Evolutionary conservation across 2,113 vertebrate species (phyloP).

Genomic region (Notarius quadriscutis): DNA sequence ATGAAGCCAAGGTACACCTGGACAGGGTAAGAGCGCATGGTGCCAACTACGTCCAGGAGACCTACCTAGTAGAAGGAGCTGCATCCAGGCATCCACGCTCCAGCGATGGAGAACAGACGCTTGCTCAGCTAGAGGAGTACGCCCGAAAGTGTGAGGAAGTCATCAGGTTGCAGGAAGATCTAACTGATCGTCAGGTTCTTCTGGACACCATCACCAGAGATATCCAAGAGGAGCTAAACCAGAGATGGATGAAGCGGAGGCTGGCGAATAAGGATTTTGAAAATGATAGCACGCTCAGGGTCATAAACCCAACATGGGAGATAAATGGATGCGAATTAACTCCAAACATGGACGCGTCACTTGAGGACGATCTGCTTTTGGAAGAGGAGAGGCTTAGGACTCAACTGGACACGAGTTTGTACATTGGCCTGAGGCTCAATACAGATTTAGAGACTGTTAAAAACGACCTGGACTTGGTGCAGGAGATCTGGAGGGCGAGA

Average conservation of each 20-base stretch:
- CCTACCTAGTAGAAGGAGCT: constrained; percentile 80
- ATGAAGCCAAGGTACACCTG: constrained; percentile 86
- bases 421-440: constrained; percentile 87
- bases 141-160: constrained; percentile 74
- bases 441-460: constrained; percentile 85
- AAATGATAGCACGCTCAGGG: constrained; percentile 26
- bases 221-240: constrained; percentile 90
- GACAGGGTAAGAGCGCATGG: constrained; percentile 88
- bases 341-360: constrained; percentile 6
- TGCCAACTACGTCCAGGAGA: constrained; percentile 95
- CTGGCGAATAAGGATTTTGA: constrained; percentile 66
- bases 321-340: not conserved
- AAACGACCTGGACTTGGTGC: constrained; percentile 79
- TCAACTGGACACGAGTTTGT: constrained; percentile 87
- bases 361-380: constrained; percentile 71
- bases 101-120: constrained; percentile 39
- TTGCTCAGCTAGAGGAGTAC: constrained; percentile 73
- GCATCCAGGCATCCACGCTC: not conserved
- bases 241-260: constrained; percentile 86
- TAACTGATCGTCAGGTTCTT: constrained; percentile 80
- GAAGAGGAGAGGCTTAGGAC: constrained; percentile 85
- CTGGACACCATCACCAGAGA: constrained; percentile 77
- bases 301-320: not conserved
- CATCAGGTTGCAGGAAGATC: constrained; percentile 79
- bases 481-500: constrained; percentile 76